Conservation (phyloP, 64 coral and sea anemone species). For the Catalaphyllia jardinei region DNA sequence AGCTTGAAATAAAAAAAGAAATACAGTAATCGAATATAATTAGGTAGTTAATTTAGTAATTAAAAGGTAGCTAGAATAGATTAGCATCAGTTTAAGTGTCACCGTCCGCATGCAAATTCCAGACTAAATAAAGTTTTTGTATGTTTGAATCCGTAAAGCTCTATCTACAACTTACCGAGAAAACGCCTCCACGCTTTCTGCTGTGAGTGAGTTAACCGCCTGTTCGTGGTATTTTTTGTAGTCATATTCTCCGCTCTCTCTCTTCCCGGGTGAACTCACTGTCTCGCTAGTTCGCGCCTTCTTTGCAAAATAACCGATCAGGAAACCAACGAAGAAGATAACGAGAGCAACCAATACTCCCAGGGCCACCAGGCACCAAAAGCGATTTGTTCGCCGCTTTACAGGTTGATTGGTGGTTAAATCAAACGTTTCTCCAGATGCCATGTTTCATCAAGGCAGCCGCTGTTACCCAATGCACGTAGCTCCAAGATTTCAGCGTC, state of each 20-base stretch:
- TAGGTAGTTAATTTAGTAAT: no score
- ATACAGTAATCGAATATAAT: no score
- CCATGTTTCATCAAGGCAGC: neutral
- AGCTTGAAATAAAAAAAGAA: no score
- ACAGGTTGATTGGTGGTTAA: neutral
- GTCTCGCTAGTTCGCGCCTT: conserved; percentile 7
- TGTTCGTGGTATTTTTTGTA: conserved; percentile 45
- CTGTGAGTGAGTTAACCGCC: conserved; percentile 37
- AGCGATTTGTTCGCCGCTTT: neutral
- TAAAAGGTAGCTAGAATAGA: no score
- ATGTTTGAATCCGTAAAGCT: no score
- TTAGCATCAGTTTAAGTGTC: no score
- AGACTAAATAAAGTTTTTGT: no score
- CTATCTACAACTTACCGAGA: conserved; percentile 50
- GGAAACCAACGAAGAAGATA: conserved; percentile 64
- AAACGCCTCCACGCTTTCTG: conserved; percentile 57
- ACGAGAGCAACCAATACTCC: conserved; percentile 45
- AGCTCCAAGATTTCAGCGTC: no score
- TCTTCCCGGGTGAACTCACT: neutral
- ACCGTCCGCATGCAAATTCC: no score
- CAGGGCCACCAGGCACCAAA: conserved; percentile 11
- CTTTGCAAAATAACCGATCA: conserved; percentile 62
- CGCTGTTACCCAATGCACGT: no score
- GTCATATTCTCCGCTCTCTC: neutral
- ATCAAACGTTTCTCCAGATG: neutral